Evolutionary conservation across 1,140 invertebrate species (phyloP), one percentile per base, ranked within the genome.

Genomic region (Drosophila burlai): DNA sequence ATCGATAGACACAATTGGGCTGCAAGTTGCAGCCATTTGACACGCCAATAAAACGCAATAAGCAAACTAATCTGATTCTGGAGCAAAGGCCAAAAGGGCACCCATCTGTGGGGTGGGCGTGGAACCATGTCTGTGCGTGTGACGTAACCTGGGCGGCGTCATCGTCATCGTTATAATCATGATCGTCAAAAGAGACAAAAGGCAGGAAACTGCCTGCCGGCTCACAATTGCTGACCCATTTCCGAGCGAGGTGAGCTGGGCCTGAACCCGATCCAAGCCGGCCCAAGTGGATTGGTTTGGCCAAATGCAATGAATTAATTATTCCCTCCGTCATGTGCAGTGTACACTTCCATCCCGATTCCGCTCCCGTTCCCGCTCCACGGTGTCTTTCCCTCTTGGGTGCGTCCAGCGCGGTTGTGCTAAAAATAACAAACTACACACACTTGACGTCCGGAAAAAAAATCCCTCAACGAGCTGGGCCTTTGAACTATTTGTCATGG

Each of bases 281-380:
- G 29, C 54, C 63, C 57, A 83, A 80, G 74, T 77, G 63, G 64
- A 83, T 69, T 80, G 63, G 72, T 83, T 69, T 71, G 73, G 64
- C 82, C 78, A 87, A 78, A 78, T 89, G 83, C 84, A 84, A 68
- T 84, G 78, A 89, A 89, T 87, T 87, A 89, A 89, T 87, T 87
- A 87, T 87, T 79, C 77, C 85, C 75, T 62, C 50, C 58, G 74
- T 77, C 75, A 77, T 77, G 73, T 76, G 75, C 55, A 77, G 47
- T 34, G 42, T 26, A 29, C 52, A 55, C 34, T 40, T 24, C 34
- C 50, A 54, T n/a, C 45, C 34, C 24, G n/a, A 16, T 31, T n/a
- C 31, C 36, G 15, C 13, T 47, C 31, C 36, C 34, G 6, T 11
- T 50, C 21, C 49, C 57, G 36, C 26, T 24, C 11, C 64, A 13